Conservation (phyloP, 2,797 vertebrate genomes). For the Discoglossus pictus region DNA sequence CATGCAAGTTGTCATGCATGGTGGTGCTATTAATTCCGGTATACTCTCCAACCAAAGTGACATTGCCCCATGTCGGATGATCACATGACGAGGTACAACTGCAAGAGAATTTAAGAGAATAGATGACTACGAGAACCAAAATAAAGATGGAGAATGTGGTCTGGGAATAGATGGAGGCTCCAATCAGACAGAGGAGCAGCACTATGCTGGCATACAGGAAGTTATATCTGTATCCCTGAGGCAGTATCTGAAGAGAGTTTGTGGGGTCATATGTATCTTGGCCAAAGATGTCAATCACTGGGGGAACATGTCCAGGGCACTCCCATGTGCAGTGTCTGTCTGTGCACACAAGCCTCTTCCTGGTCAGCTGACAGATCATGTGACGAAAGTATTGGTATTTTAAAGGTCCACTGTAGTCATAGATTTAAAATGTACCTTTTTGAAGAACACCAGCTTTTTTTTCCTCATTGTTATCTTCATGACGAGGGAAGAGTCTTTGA, state of each 20-base stretch:
- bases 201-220: constrained; percentile 81
- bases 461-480: no score
- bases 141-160: constrained; percentile 85
- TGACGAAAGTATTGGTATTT: no score
- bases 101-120: constrained; percentile 82
- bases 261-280: constrained; percentile 31
- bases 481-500: no score
- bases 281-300: constrained; percentile 85
- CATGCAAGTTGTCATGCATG: constrained; percentile 77
- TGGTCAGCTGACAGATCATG: constrained; percentile 8
- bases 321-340: background rate
- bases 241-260: constrained; percentile 67
- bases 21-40: constrained; percentile 80
- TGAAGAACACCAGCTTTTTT: no score
- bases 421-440: no score
- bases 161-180: constrained; percentile 84
- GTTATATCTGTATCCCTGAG: constrained; percentile 82
- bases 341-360: background rate
- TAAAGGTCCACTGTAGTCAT: no score
- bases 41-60: constrained; percentile 71
- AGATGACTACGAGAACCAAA: constrained; percentile 78
- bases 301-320: constrained; percentile 82
- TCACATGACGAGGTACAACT: constrained; percentile 68
- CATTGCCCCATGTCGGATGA: constrained; percentile 65
- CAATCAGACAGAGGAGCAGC: constrained; percentile 84